Conservation (phyloP, 2,113 vertebrate species). For the Sphaerodactylus townsendi region DNA sequence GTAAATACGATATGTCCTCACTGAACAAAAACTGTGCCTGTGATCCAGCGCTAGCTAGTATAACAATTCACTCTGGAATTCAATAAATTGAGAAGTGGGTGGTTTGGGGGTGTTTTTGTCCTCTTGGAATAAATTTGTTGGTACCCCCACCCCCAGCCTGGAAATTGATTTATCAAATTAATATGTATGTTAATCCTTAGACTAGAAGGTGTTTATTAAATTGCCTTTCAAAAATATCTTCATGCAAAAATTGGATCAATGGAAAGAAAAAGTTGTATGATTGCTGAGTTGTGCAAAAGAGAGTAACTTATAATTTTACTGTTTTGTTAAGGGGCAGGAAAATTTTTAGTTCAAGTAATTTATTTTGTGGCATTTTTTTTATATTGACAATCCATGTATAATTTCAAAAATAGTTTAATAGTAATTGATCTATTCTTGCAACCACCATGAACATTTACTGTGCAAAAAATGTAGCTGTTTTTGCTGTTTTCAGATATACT, state of each 20-base stretch:
- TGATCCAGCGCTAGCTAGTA: not conserved
- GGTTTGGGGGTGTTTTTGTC: not conserved
- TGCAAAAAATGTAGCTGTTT: not conserved
- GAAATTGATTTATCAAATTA: not conserved
- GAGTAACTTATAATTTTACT: not conserved
- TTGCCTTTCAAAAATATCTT: not conserved
- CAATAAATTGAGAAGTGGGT: not conserved
- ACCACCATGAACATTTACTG: not conserved
- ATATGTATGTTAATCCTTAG: not conserved
- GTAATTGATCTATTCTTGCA: constrained; percentile 14
- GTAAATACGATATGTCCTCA: not conserved
- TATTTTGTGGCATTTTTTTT: constrained; percentile 19
- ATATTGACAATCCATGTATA: not conserved
- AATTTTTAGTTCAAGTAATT: not conserved
- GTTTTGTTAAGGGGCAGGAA: not conserved
- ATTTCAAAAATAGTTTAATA: constrained; percentile 12
- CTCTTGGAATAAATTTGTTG: not conserved
- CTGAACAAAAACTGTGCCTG: constrained; percentile 27
- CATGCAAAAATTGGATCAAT: not conserved
- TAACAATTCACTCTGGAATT: not conserved
- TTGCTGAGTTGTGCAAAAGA: not conserved
- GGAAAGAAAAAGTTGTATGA: not conserved
- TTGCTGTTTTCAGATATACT: not conserved
- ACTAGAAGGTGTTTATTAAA: constrained; percentile 12
- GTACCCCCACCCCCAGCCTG: not conserved